A percentile compares a stretch with the other conserved stretches of the same genome.
Conservation (phyloP, 2,888 invertebrate genomes). For the Himalopsyche kuldschensis region DNA sequence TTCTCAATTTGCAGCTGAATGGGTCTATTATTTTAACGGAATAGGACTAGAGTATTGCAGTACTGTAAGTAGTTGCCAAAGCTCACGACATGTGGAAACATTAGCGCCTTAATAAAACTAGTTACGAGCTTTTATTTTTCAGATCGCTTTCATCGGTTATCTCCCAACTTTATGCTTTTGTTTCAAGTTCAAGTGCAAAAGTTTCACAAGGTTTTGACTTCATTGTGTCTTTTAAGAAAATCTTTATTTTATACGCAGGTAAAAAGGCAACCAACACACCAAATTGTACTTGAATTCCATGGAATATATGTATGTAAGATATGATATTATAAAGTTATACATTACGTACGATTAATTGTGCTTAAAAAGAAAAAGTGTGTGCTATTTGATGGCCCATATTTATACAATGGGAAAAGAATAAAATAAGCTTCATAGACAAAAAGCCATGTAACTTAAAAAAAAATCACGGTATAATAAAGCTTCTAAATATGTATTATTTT, state of each 20-base stretch:
- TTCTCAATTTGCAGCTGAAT: background rate
- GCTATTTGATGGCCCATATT: too few species aligned
- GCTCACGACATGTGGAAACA: slow-evolving; percentile 13
- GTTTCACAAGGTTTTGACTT: background rate
- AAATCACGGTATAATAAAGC: too few species aligned
- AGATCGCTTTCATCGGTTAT: slow-evolving; percentile 7
- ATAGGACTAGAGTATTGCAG: background rate
- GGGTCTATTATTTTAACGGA: background rate
- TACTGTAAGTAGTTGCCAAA: background rate
- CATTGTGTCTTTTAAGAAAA: background rate
- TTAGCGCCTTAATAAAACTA: slow-evolving; percentile 24
- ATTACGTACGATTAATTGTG: too few species aligned
- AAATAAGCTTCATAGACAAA: too few species aligned
- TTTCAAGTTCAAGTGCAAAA: slow-evolving; percentile 7
- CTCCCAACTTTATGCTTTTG: slow-evolving; percentile 1
- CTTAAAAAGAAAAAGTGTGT: too few species aligned
- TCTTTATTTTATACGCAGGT: background rate
- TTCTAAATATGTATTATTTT: too few species aligned
- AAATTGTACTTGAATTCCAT: too few species aligned
- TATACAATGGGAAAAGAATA: too few species aligned
- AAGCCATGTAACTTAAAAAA: too few species aligned
- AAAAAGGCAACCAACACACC: too few species aligned
- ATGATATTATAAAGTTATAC: too few species aligned
- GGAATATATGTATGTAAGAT: too few species aligned
- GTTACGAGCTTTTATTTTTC: slow-evolving; percentile 10